Conservation (phyloP, 2,888 invertebrate genomes). For the Drosophila stalkeri region DNA sequence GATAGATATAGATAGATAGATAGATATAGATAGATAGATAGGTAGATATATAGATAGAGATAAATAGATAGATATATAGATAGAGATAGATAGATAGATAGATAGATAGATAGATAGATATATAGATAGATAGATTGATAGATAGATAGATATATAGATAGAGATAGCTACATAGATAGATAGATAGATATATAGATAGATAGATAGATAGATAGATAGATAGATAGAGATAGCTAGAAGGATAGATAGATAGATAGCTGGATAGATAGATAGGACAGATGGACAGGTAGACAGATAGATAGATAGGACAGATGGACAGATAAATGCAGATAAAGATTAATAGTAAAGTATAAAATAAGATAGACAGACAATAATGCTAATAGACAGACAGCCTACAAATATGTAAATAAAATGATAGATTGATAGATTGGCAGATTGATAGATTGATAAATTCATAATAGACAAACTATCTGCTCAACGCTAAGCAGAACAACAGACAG, state of each 20-base stretch:
- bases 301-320: not conserved
- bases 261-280: not conserved
- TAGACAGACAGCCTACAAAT: no score
- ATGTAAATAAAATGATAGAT: no score
- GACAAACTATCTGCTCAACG: not conserved
- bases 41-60: no score
- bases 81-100: not conserved
- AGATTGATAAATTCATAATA: not conserved
- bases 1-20: no score
- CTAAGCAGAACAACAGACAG: no score
- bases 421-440: no score
- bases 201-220: not conserved
- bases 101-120: not conserved
- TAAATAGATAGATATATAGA: not conserved
- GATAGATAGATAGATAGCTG: not conserved
- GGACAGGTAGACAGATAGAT: not conserved
- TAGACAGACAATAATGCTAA: no score
- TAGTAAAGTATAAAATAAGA: no score
- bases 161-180: no score
- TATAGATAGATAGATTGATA: not conserved
- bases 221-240: no score
- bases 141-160: no score
- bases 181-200: not conserved
- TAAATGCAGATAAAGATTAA: no score
- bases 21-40: not conserved